Conservation (phyloP, 2,113 vertebrate genomes). For the Halichoerus grypus region DNA sequence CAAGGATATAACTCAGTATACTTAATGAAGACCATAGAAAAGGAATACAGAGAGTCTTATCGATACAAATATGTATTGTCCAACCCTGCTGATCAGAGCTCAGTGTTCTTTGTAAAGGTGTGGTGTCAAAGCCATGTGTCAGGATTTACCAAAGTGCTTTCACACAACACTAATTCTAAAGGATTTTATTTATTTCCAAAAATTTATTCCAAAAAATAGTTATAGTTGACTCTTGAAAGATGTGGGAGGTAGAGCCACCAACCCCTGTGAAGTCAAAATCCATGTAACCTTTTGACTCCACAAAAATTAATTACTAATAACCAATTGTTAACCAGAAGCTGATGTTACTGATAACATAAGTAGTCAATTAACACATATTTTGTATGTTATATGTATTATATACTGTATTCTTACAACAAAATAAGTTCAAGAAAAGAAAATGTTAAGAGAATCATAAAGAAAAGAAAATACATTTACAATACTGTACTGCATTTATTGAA, state of each 20-base stretch:
- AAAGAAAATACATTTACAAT: not conserved
- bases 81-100: not conserved
- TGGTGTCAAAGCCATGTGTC: not conserved
- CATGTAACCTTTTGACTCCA: not conserved
- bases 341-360: not conserved
- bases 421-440: not conserved
- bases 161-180: not conserved
- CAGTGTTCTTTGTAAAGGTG: fast-evolving
- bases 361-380: not conserved
- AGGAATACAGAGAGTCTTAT: not conserved
- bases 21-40: not conserved
- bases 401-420: not conserved
- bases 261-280: not conserved
- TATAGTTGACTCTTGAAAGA: not conserved
- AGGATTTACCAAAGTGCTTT: not conserved
- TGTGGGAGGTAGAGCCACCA: not conserved
- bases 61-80: not conserved
- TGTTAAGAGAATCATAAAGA: not conserved
- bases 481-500: not conserved
- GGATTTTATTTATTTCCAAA: not conserved
- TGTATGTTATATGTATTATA: not conserved
- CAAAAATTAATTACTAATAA: not conserved
- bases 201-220: not conserved
- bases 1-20: not conserved
- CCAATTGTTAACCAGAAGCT: not conserved